Base-by-base conservation (phyloP, 2,797 vertebrate genomes). In the Prionace glauca region DNA sequence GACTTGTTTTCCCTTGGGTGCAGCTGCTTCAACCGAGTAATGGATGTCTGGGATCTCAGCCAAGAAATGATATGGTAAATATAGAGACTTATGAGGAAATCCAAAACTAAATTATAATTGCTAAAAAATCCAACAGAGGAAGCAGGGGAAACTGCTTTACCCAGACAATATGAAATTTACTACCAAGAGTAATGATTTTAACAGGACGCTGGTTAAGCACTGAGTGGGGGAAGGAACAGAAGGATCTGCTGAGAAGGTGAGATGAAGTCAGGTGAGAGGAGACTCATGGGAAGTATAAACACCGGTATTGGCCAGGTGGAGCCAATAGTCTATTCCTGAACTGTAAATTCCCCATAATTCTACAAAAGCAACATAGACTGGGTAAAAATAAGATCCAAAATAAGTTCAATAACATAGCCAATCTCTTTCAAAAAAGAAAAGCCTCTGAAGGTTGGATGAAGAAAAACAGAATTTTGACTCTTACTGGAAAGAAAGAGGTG, bases 401-500 rank as follows among this genome's bases (percentile, higher is more conserved):
- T 77, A 74, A 94, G 12, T 29, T 56, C 26, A 77, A 56, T n/a
- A 41, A 56, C 41, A 45, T 26, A 93, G 22, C 26, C 41, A 74
- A 9, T 29, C 41, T 29, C 14, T 29, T 95, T 74, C 41, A 94
- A 74, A n/a, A 77, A 74, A 77, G 26, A 32, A 50, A 95, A 3
- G 18, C 29, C 71, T 56, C 3, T 74, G 93, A n/a, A 72, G 69
- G 41, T 12, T 94, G 45, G 32, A 32, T 74, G 77, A 95, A 77
- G 93, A 56, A 95, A 95, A 74, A 95, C 56, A 60, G 29, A 95
- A 74, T 1, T 41, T 16, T 32, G 71, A 29, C 41, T 74, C 74
- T 56, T 56, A 45, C 71, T 56, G 93, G 26, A 77, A 94, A 74
- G 71, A 95, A 95, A 95, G 93, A 95, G 71, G 71, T 56, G 71